Percentiles rank a stretch among this genome's conserved stretches.
Evolutionary conservation across 2,113 vertebrate species (phyloP).

Genomic region (Ardeotis arabs): DNA sequence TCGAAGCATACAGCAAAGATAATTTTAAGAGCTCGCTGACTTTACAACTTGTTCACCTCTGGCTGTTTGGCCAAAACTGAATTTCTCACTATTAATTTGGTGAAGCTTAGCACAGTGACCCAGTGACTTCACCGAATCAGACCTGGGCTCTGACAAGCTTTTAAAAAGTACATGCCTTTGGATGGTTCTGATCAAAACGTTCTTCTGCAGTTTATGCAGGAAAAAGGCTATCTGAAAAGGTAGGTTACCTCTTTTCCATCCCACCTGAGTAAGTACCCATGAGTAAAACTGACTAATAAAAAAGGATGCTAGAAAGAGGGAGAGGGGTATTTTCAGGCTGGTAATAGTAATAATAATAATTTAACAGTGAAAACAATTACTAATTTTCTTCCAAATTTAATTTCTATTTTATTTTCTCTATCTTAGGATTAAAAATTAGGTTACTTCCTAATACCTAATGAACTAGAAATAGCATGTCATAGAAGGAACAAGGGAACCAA

Average conservation of each 20-base stretch:
- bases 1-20: not conserved
- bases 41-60: not conserved
- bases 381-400: not conserved
- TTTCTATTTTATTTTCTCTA: not conserved
- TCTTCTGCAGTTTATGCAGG: not conserved
- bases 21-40: not conserved
- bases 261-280: no score
- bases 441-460: not conserved
- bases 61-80: not conserved
- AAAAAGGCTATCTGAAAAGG: not conserved
- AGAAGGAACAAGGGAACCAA: not conserved
- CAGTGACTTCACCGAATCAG: not conserved
- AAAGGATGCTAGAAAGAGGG: not conserved
- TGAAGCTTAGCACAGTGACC: not conserved
- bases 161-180: not conserved
- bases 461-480: not conserved
- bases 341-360: not conserved
- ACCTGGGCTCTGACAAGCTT: not conserved
- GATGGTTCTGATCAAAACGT: not conserved
- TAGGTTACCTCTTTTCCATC: not conserved
- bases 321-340: not conserved
- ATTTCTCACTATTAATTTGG: not conserved
- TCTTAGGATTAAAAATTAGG: not conserved
- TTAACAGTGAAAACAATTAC: not conserved
- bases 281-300: not conserved